Evolutionary conservation across 2,113 vertebrate species (phyloP).

Genomic region (Galbula dea): DNA sequence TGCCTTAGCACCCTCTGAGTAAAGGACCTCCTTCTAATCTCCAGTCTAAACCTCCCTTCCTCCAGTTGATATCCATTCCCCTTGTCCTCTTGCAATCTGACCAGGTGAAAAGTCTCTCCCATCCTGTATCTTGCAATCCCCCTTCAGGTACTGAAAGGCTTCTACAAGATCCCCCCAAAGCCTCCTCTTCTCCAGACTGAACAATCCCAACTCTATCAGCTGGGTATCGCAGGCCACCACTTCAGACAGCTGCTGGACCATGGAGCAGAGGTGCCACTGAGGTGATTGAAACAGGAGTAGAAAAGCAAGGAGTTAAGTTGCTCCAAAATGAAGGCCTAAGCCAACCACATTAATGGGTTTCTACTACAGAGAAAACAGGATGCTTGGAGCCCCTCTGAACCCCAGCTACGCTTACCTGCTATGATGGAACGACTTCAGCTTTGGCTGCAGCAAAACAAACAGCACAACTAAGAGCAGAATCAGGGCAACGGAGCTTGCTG

Average conservation of each 20-base stretch:
- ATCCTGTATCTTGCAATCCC: no score
- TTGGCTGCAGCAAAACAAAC: conserved; percentile 96
- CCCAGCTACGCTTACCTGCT: conserved; percentile 80
- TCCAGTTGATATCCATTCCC: no score
- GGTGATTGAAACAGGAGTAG: not conserved
- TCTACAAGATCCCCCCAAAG: no score
- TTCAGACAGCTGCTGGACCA: not conserved
- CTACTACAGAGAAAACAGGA: not conserved
- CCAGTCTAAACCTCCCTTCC: no score
- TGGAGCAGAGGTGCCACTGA: not conserved
- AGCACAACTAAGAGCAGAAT: conserved; percentile 95
- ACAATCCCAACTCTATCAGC: no score
- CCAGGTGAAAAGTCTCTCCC: no score
- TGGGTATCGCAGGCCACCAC: not conserved
- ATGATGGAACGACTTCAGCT: conserved; percentile 97
- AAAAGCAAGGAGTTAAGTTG: not conserved
- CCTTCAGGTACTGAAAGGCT: no score
- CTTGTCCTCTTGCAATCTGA: no score
- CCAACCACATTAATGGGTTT: not conserved
- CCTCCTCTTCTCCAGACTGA: no score
- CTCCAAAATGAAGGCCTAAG: not conserved
- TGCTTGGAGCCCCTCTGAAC: not conserved
- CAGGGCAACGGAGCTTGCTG: conserved; percentile 90
- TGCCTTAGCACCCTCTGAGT: no score
- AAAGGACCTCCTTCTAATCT: no score